Conservation (phyloP, 2,797 vertebrate species). For the Onychomys torridus region DNA sequence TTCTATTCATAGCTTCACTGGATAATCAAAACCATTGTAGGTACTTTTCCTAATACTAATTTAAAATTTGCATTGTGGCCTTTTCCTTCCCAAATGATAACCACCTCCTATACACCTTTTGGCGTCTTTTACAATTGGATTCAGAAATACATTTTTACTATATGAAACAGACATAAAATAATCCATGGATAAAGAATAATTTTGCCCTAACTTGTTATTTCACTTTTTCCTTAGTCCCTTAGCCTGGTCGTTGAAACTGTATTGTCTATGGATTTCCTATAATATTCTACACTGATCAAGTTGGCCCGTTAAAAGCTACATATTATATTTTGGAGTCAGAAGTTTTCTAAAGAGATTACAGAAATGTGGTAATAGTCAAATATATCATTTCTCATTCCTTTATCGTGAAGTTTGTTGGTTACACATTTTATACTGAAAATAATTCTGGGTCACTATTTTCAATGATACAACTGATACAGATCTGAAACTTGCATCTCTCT, state of each 20-base stretch:
- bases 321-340: background rate
- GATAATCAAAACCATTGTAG: conserved; percentile 78
- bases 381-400: accelerated
- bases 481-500: background rate
- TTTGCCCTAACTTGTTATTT: conserved; percentile 13
- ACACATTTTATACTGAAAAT: background rate
- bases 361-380: background rate
- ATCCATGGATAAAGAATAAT: background rate
- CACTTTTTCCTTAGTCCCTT: background rate
- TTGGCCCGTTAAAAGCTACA: background rate
- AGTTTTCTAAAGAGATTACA: background rate
- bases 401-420: background rate
- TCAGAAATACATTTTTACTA: conserved; percentile 58
- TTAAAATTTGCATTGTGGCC: conserved; percentile 75
- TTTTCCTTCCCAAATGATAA: conserved; percentile 58
- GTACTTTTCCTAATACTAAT: conserved; percentile 76
- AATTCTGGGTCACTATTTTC: background rate
- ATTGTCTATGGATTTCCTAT: background rate
- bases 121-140: conserved; percentile 47
- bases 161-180: conserved; percentile 33
- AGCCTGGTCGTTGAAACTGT: background rate
- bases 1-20: conserved; percentile 80
- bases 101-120: conserved; percentile 8
- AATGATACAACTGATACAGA: background rate
- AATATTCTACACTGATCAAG: background rate